Evolutionary conservation across 1,140 invertebrate genomes (phyloP), one percentile per base, ranked within the genome.

Genomic region (Aphis craccivora): DNA sequence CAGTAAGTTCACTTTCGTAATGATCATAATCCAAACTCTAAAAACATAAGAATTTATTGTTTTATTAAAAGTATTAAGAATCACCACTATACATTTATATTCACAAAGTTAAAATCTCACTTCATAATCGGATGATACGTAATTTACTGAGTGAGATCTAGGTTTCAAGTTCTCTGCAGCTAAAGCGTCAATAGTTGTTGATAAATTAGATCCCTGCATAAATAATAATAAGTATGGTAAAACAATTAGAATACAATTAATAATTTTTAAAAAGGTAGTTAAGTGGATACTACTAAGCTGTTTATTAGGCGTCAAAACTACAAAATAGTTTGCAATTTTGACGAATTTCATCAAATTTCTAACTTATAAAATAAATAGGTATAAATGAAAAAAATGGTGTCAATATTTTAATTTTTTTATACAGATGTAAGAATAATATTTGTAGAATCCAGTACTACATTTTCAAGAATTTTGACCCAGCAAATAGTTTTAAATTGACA

Each of bases 11-110:
- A 95, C 98, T 99, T 95, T 98, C 98, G 95, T 97, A 98, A 0
- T 97, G 97, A 94, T 99, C 98, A 96, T 99, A 99, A 96, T 99
- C 98, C 93, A 99, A 96, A 95, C 98, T 98, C 98, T 99, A 95
- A 94, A 76, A 96, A 96, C 81, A 94, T 40, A 37, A 53, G 37
- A 90, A 60, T 89, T 83, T 43, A 45, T 86, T 14, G 23, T 45
- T 30, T 45, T 14, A 45, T 45, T 30, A 86, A 45, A 83, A 83
- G 37, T 37, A 45, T 37, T 20, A 35, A 35, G 35, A 14, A 81
- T 5, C 18, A 81, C n/a, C 35, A 35, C 22, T 60, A 6, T 60
- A 35, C 25, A 81, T 60, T 14, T 11, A 30, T 60, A 81, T n/a
- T 22, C 0, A 11, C 35, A 37, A 37, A 22, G 35, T 83, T 37